These are phyloP conservation scores for Accipiter virgatus DNA, from an alignment of 2,113 vertebrate genomes.

Conservation along the genomic window DNA sequence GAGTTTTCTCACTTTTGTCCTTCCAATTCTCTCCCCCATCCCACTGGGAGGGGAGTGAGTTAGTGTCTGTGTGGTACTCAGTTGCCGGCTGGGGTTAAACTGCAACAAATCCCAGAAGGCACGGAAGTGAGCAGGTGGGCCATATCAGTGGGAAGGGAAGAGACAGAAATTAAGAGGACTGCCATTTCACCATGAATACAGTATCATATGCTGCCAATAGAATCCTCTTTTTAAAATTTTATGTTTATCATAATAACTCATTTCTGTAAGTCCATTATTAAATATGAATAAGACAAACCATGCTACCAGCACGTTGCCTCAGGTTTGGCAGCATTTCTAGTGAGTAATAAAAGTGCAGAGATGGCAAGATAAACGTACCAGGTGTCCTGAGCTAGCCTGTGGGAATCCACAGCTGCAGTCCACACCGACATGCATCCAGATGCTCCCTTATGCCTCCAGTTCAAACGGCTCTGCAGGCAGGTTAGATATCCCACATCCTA, in stretches of 20 bases:
- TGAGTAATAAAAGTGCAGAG: neutral
- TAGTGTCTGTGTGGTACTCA: too few species aligned
- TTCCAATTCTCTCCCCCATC: too few species aligned
- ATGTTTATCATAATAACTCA: neutral
- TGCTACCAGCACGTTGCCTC: neutral
- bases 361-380: neutral
- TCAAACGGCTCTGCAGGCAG: neutral
- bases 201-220: neutral
- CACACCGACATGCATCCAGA: rapidly evolving
- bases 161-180: neutral
- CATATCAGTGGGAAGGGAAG: neutral
- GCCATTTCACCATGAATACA: neutral
- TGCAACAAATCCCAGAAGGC: neutral
- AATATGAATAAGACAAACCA: neutral
- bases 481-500: too few species aligned
- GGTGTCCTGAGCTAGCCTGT: neutral
- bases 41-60: too few species aligned
- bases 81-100: too few species aligned
- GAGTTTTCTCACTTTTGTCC: too few species aligned
- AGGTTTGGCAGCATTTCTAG: neutral
- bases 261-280: neutral
- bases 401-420: neutral
- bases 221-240: neutral
- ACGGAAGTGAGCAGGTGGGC: neutral
- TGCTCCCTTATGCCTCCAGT: neutral